A percentile compares a stretch with the other conserved stretches of the same genome.
Conservation (phyloP, 2,113 vertebrate genomes). For the Chrysemys picta region DNA sequence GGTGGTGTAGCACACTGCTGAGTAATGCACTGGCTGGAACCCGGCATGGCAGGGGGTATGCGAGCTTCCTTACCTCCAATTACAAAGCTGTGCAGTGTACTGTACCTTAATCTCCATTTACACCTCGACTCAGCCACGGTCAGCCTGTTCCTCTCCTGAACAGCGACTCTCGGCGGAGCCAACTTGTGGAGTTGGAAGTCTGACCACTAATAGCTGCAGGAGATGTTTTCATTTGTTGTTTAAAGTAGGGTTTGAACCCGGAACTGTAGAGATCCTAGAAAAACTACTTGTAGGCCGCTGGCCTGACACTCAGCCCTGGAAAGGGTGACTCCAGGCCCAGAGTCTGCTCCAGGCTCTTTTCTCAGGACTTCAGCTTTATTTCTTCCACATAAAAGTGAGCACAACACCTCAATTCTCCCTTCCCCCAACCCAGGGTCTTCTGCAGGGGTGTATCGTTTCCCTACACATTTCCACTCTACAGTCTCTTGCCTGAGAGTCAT, state of each 20-base stretch:
- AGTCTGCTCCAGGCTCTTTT: not conserved
- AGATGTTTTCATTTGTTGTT: not conserved
- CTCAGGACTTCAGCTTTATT: not conserved
- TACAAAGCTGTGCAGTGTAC: rapidly evolving
- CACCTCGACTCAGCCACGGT: not conserved
- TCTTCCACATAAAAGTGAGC: not conserved
- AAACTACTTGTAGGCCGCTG: not conserved
- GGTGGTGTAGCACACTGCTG: not conserved
- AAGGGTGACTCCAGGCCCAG: not conserved
- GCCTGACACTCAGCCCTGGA: too few species aligned
- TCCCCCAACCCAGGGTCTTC: not conserved
- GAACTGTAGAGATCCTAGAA: not conserved
- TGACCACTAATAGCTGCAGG: not conserved
- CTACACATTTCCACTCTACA: not conserved
- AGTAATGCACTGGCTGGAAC: rapidly evolving
- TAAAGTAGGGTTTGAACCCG: not conserved
- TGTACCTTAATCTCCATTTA: rapidly evolving
- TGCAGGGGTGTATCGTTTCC: not conserved
- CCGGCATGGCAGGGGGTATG: not conserved
- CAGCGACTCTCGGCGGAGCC: rapidly evolving
- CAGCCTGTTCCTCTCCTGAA: not conserved
- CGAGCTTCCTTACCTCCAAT: rapidly evolving
- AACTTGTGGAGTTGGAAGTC: not conserved
- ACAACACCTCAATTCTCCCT: not conserved
- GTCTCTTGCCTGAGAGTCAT: not conserved